Percentiles rank a stretch among this genome's conserved stretches.
Evolutionary conservation across 64 coral and sea anemone genomes (phyloP).

Genomic region (Catalaphyllia jardinei): DNA sequence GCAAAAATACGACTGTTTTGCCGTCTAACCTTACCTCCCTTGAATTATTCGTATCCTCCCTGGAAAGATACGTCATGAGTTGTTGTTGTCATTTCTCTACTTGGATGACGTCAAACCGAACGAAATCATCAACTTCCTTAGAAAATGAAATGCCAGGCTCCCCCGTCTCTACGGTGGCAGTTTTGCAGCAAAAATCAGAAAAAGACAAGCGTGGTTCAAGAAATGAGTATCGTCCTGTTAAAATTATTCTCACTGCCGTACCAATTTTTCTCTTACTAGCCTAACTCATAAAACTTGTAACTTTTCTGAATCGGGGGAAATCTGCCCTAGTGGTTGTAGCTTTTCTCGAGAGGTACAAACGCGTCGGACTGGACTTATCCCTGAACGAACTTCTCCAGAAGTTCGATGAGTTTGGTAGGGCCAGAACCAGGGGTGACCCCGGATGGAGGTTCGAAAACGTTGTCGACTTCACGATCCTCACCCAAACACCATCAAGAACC

Average conservation of each 20-base stretch:
- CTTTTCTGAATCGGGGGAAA: background rate
- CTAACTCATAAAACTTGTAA: background rate
- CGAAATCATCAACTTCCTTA: background rate
- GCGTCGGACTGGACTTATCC: conserved; percentile 18
- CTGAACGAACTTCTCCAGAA: conserved; percentile 34
- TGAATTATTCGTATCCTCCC: no score
- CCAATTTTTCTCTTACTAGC: conserved; percentile 11
- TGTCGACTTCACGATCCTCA: conserved; percentile 56
- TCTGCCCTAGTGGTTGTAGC: background rate
- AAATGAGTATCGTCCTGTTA: background rate
- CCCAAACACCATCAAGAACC: conserved; percentile 29
- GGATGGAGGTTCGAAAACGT: conserved; percentile 29
- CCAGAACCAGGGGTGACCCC: conserved; percentile 26
- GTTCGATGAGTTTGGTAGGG: conserved; percentile 27
- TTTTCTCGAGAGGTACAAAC: conserved; percentile 38
- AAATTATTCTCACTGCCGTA: background rate
- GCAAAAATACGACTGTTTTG: no score
- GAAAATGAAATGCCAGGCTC: background rate
- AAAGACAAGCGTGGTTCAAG: background rate
- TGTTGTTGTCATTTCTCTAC: no score
- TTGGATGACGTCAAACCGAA: background rate
- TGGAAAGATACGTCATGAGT: no score
- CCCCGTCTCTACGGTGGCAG: conserved; percentile 9
- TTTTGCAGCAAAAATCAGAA: conserved; percentile 5
- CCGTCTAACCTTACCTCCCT: no score